Evolutionary conservation across 2,113 vertebrate genomes (phyloP).

Genomic region (Peromyscus californicus): DNA sequence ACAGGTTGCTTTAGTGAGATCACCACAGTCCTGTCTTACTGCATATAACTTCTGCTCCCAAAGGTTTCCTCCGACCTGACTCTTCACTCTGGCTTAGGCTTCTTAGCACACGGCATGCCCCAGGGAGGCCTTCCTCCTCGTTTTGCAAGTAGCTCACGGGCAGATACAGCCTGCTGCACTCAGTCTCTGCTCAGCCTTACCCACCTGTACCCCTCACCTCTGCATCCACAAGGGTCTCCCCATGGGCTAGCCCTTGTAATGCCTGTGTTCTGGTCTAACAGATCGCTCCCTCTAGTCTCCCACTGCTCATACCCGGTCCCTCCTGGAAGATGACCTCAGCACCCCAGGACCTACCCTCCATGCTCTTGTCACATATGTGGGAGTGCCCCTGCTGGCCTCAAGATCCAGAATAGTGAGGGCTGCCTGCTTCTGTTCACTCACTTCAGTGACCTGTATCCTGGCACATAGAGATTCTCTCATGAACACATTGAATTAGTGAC

Average conservation of each 20-base stretch:
- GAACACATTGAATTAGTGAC: neutral
- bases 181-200: too few species aligned
- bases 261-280: neutral
- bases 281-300: neutral
- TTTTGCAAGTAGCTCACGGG: neutral
- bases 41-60: neutral
- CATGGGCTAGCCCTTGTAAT: too few species aligned
- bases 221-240: neutral
- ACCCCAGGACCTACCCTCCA: neutral
- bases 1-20: neutral
- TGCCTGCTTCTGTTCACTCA: neutral
- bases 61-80: neutral
- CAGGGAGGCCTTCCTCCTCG: neutral
- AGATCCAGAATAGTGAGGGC: too few species aligned
- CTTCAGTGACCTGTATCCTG: neutral
- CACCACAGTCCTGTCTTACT: neutral
- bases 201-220: neutral
- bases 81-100: neutral
- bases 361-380: neutral
- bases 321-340: neutral
- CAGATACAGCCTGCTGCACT: neutral
- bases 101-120: neutral
- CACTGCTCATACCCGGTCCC: neutral
- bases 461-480: neutral
- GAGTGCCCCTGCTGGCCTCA: neutral